Conservation (phyloP, 2,888 invertebrate genomes). For the Sycophila texana region DNA sequence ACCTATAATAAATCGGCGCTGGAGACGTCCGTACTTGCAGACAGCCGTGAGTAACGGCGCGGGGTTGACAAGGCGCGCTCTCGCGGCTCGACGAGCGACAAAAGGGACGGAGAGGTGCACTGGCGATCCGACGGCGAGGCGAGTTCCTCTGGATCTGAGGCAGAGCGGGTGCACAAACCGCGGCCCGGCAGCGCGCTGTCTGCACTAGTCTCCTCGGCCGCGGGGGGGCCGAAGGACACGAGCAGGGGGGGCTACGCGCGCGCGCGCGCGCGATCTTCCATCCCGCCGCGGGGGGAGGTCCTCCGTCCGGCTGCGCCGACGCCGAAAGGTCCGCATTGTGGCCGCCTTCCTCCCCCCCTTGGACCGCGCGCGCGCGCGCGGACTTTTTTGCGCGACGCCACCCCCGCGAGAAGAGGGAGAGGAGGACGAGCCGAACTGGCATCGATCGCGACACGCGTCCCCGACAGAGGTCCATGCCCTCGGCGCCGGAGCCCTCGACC, state of each 20-base stretch:
- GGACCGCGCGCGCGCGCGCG: neutral
- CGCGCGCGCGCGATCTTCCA: slow-evolving; percentile 20
- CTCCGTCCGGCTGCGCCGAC: slow-evolving; percentile 15
- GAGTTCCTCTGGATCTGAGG: no score
- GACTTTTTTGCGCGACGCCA: neutral
- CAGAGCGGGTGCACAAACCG: neutral
- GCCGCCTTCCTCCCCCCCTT: neutral
- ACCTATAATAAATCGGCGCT: neutral
- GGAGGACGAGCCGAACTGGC: neutral
- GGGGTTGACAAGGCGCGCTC: neutral
- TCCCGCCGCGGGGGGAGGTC: slow-evolving; percentile 1
- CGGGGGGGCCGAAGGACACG: slow-evolving; percentile 42
- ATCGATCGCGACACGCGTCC: slow-evolving; percentile 29
- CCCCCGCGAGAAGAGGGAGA: neutral
- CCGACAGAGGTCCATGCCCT: slow-evolving; percentile 41
- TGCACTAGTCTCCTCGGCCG: slow-evolving; percentile 22
- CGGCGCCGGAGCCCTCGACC: slow-evolving; percentile 19
- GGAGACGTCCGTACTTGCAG: no score
- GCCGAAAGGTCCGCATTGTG: slow-evolving; percentile 21
- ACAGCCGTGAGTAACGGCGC: neutral
- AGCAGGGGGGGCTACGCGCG: neutral
- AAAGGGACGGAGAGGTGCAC: neutral
- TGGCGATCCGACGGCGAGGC: neutral
- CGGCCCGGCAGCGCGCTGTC: neutral
- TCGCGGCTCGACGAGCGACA: neutral